A percentile compares a stretch with the other conserved stretches of the same genome.
Evolutionary conservation across 2,797 vertebrate species (phyloP).

Genomic region (Propithecus perrieri): DNA sequence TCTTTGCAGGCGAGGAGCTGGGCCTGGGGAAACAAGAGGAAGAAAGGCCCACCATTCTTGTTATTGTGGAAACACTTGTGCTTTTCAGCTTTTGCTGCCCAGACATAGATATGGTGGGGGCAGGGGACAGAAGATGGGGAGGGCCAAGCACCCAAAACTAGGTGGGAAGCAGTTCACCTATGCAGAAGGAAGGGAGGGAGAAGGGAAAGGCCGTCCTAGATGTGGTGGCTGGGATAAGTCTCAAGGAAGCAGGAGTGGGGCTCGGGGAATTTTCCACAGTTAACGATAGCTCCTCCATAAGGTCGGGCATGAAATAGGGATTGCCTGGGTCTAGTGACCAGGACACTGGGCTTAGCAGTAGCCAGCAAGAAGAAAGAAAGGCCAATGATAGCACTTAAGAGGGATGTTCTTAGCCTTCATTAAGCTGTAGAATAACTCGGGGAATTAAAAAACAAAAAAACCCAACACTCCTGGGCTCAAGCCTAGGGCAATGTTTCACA

Average conservation of each 20-base stretch:
- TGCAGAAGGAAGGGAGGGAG: not conserved
- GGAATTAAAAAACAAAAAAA: not conserved
- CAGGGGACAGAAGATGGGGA: not conserved
- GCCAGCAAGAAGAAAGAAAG: not conserved
- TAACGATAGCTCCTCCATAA: not conserved
- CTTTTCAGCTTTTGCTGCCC: not conserved
- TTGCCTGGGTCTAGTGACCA: not conserved
- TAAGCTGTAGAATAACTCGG: not conserved
- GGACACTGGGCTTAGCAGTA: not conserved
- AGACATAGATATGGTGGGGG: not conserved
- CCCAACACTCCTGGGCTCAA: not conserved
- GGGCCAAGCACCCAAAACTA: too few relatives aligned
- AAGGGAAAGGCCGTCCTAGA: not conserved
- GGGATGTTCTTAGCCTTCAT: not conserved
- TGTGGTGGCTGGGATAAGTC: not conserved
- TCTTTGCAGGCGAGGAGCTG: accelerated
- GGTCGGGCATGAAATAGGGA: not conserved
- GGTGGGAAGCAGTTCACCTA: not conserved
- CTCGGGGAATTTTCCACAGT: not conserved
- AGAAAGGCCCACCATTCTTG: not conserved
- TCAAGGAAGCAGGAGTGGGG: not conserved
- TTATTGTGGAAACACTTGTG: not conserved
- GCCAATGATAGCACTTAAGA: not conserved
- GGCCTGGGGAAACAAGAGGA: not conserved
- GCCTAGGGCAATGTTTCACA: not conserved